Evolutionary conservation across 37 sponge, comb jelly and placozoan species (phyloP), one percentile per base, ranked within the genome.

Genomic region (Tethya wilhelma): DNA sequence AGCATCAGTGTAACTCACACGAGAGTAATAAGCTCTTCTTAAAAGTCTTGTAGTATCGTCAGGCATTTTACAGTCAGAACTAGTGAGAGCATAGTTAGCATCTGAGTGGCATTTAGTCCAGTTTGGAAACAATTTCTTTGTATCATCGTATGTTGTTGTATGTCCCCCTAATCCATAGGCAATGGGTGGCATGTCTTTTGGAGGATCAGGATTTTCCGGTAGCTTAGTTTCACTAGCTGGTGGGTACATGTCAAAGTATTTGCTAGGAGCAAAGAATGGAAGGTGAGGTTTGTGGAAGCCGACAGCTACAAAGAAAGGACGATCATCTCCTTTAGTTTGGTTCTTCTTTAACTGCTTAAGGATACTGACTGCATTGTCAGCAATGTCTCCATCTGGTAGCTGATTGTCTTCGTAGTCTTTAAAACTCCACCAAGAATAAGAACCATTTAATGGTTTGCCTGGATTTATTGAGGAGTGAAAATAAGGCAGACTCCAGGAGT

Each of bases 401-500:
- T 62, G 42, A 37, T 72, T 63, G 39, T 60, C 84, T 41, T 30
- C 44, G 41, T 29, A 40, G 2, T 49, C 65, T 23, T 59, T 53
- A 83, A 83, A 74, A 20, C 75, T 40, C 67, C 65, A 62, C 84
- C 84, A 83, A 32, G 73, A 64, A 30, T 14, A 31, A 6, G 66
- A 43, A 1, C 11, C 38, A 26, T 33, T 40, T 46, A 11, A 33
- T 33, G 43, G 43, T 6, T 71, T 38, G 22, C 28, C 77, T 11
- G 28, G 17, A 1, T 42, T 26, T 26, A 38, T n/a, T 42, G 77
- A 44, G 4, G 53, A 38, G 43, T 69, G 85, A 59, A 26, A 84
- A 53, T 67, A 75, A 57, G 56, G 73, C n/a, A 66, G 56, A 55
- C 85, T 84, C 85, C 85, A 84, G 12, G 85, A 84, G 30, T 84